These are phyloP conservation scores for Dendrophyllia cribrosa DNA, from an alignment of 64 coral and sea anemone genomes.

Conservation along the genomic window DNA sequence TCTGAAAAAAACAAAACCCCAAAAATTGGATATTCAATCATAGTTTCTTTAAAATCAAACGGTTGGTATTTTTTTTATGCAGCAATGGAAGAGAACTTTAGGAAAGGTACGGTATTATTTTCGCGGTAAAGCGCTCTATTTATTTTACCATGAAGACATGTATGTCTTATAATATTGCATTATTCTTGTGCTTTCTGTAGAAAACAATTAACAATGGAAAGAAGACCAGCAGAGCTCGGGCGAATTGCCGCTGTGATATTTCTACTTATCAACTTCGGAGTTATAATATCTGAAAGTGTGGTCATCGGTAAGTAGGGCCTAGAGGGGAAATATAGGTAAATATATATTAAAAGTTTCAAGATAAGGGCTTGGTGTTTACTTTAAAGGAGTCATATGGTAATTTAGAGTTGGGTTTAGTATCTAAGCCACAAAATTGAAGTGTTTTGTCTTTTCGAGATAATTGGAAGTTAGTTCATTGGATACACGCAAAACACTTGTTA, in stretches of 20 bases:
- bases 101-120: neutral
- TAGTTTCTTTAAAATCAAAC: neutral
- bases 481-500: too few species aligned
- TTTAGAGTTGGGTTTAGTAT: too few species aligned
- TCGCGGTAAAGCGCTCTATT: neutral
- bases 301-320: slow-evolving; percentile 13
- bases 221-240: slow-evolving; percentile 13
- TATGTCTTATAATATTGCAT: neutral
- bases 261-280: slow-evolving; percentile 51
- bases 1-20: neutral
- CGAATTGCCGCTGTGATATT: slow-evolving; percentile 34
- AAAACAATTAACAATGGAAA: slow-evolving; percentile 34
- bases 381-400: too few species aligned
- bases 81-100: too few species aligned
- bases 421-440: too few species aligned
- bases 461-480: too few species aligned
- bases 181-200: neutral
- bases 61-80: neutral
- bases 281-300: slow-evolving; percentile 34
- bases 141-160: neutral
- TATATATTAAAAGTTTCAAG: neutral
- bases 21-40: neutral
- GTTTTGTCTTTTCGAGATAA: too few species aligned
- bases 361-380: neutral
- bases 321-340: neutral